Evolutionary conservation across 2,888 invertebrate genomes (phyloP), one percentile per base, ranked within the genome.

Genomic region (Acanthosoma haemorrhoidale): DNA sequence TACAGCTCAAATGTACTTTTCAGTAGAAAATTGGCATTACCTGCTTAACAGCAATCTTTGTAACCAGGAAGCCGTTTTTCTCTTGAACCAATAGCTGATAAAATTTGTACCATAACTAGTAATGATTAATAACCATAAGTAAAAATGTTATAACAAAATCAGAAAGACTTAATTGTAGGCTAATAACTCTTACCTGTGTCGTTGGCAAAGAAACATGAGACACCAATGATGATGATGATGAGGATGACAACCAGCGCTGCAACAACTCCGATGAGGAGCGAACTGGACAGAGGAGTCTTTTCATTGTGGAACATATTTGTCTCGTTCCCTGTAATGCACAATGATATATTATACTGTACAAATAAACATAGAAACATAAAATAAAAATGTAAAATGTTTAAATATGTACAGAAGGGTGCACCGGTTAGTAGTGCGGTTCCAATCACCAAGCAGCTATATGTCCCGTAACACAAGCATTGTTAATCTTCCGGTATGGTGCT

Each of bases 181-280:
- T n/a, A n/a, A n/a, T n/a, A n/a, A n/a, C n/a, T n/a, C 69, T 75
- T 75, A 82, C 83, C 83, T 75, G 85, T 84, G 76, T 84, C 82
- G 76, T 85, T 85, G 73, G 84, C 81, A 82, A 87, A 84, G 79
- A 89, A 90, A 78, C 95, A 93, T 39, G 91, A 85, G 8, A 94
- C 83, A 79, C 96, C 96, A 76, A 96, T 87, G 76, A 96, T 87
- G 75, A 86, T 78, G 76, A 86, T 78, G 72, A 86, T 79, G 74
- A 96, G 83, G 76, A 96, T 82, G 72, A 95, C 83, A 73, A 94
- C 85, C 74, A 92, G 82, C 41, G 88, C 90, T 71, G 95, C 83
- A 34, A 94, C 91, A 76, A 95, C 87, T 73, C 91, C 92, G 76
- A 95, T 89, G 76, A 96, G 91, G 70, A 90, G 86, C 13, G 87